Base-by-base conservation (phyloP, 1,140 invertebrate genomes). In the Ericerus pela region DNA sequence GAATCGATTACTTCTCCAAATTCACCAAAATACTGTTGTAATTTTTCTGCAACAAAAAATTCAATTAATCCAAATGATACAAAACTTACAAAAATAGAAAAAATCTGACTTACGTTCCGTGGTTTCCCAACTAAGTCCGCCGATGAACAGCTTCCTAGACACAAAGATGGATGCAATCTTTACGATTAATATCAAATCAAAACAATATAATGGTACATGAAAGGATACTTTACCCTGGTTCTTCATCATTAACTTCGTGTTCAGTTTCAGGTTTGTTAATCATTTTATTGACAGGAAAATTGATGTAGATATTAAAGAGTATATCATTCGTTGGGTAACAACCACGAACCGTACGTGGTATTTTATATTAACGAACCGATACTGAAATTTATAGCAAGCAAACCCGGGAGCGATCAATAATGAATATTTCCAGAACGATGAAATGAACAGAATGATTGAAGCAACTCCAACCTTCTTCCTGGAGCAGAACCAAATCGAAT, bases 1-100 rank as follows among this genome's bases (percentile, higher is more conserved):
- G 41, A 47, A 47, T 47, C 41, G 20, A 47, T 47, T 5, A 47
- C 41, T 47, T 47, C 41, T 10, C 41, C 41, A 47, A 22, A 47
- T 22, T 47, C 41, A 24, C 41, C 41, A 24, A 47, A 47, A 47
- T 47, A 47, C 41, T 47, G 41, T 22, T 47, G 41, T 24, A 47
- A 14, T 47, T 47, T 47, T 22, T 20, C 41, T 47, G 41, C 16
- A 47, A 47, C n/a, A n/a, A n/a, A n/a, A n/a, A n/a, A n/a, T n/a
- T n/a, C n/a, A n/a, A n/a, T n/a, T n/a, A n/a, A n/a, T n/a, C n/a
- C n/a, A n/a, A n/a, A n/a, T n/a, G n/a, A n/a, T n/a, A n/a, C n/a
- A n/a, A n/a, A n/a, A n/a, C n/a, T n/a, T n/a, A n/a, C n/a, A n/a
- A n/a, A n/a, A n/a, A n/a, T n/a, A n/a, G n/a, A n/a, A n/a, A n/a